These are phyloP conservation scores for Phyllostomus discolor DNA, from an alignment of 2,113 vertebrate species.

Conservation along the genomic window DNA sequence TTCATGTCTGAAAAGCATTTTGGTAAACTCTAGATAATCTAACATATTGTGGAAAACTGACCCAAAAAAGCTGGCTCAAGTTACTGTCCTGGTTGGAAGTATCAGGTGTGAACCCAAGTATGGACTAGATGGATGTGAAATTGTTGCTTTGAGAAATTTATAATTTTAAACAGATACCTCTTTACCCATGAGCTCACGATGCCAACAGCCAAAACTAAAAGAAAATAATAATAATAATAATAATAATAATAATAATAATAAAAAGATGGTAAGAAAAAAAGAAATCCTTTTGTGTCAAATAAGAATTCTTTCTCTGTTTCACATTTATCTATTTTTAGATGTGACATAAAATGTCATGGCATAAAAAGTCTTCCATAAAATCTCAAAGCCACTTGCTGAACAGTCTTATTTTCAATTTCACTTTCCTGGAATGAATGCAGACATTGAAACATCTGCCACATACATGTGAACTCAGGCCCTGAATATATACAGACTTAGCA, in stretches of 20 bases:
- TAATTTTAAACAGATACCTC: slow-evolving; percentile 30
- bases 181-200: not conserved
- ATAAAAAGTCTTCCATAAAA: not conserved
- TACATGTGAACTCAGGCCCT: not conserved
- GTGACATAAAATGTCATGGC: not conserved
- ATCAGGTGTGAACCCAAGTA: not conserved
- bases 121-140: not conserved
- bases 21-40: not conserved
- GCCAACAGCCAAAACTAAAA: slow-evolving; percentile 1
- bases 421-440: slow-evolving; percentile 36
- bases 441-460: not conserved
- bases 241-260: not conserved
- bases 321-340: not conserved
- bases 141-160: not conserved
- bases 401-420: slow-evolving; percentile 10
- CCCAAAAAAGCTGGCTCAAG: not conserved
- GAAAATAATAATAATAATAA: not conserved
- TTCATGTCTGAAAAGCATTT: not conserved
- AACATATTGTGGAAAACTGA: not conserved
- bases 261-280: not conserved
- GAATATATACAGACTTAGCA: too few relatives aligned
- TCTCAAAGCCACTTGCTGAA: slow-evolving; percentile 8
- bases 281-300: not conserved
- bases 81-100: slow-evolving; percentile 1
- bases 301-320: slow-evolving; percentile 23